Conservation (phyloP, 2,888 invertebrate species). For the Gastracanthus pulcherrimus region DNA sequence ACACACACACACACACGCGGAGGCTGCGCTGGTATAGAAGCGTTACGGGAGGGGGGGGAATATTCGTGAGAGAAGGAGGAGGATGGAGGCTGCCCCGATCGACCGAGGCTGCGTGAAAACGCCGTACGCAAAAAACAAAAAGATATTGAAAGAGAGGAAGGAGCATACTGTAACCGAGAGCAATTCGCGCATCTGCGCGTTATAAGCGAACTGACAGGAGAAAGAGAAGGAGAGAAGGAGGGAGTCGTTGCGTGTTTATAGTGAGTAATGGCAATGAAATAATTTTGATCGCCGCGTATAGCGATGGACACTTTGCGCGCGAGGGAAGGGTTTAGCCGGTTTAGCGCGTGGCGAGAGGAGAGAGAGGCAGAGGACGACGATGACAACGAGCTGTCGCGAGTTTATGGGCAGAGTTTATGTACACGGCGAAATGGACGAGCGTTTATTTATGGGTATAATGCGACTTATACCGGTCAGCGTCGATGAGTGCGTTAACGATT, state of each 20-base stretch:
- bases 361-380: conserved; percentile 20
- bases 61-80: conserved; percentile 34
- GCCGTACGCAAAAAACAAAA: conserved; percentile 61
- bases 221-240: too few species aligned
- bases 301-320: conserved; percentile 1
- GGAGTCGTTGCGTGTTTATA: too few species aligned
- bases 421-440: background rate
- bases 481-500: background rate
- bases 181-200: background rate
- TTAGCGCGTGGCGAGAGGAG: too few species aligned
- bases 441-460: conserved; percentile 3
- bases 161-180: conserved; percentile 19
- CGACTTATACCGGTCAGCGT: background rate
- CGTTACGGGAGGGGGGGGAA: background rate
- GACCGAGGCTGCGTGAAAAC: background rate
- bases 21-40: conserved; percentile 63
- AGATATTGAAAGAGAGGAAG: conserved; percentile 38
- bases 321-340: too few species aligned
- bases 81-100: conserved; percentile 51
- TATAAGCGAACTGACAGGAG: too few species aligned
- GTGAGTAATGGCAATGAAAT: background rate
- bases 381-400: background rate
- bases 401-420: background rate
- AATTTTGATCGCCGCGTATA: background rate
- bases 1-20: conserved; percentile 59